Evolutionary conservation across 2,113 vertebrate genomes (phyloP).

Genomic region (Tor tambroides): DNA sequence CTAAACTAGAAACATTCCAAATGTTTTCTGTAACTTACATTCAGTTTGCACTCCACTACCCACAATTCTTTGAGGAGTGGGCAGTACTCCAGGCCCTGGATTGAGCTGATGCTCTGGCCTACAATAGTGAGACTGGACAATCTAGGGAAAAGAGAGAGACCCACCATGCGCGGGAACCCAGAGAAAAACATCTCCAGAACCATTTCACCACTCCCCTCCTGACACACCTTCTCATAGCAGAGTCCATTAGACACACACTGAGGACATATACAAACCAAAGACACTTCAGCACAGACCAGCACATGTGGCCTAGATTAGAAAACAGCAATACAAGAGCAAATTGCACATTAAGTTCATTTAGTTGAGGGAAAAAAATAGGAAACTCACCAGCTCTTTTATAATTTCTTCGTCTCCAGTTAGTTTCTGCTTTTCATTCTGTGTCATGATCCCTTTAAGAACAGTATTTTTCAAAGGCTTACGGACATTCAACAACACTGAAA

Average conservation of each 20-base stretch:
- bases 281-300: background rate
- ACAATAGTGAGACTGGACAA: conserved; percentile 79
- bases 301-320: background rate
- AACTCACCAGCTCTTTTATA: conserved; percentile 82
- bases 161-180: conserved; percentile 79
- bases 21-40: conserved; percentile 70
- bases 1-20: background rate
- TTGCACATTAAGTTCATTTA: background rate
- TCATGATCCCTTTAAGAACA: conserved; percentile 69
- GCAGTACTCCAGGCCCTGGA: conserved; percentile 77
- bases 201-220: conserved; percentile 69
- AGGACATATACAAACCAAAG: conserved; percentile 23
- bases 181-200: conserved; percentile 86
- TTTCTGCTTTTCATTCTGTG: conserved; percentile 70
- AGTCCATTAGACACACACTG: conserved; percentile 83
- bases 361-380: background rate
- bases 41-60: conserved; percentile 80
- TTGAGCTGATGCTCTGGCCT: conserved; percentile 76
- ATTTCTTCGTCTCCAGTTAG: conserved; percentile 73
- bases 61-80: conserved; percentile 81
- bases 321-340: background rate
- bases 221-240: conserved; percentile 74
- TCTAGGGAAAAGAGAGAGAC: conserved; percentile 79
- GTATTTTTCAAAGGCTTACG: background rate
- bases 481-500: background rate